Evolutionary conservation across 2,888 invertebrate genomes (phyloP).

Genomic region (Chrysomela aeneicollis): DNA sequence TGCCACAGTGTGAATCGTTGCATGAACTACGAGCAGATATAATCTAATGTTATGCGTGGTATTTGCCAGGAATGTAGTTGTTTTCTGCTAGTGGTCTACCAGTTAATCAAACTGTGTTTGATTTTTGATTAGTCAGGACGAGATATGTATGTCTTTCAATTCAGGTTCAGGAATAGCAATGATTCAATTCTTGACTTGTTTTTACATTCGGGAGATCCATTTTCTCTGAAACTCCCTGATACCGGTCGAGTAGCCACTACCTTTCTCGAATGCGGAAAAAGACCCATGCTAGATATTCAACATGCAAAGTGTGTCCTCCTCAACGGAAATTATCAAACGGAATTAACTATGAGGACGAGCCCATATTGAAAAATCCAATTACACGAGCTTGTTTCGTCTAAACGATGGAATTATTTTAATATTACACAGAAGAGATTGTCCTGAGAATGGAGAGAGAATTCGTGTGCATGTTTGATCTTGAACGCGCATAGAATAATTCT

Average conservation of each 20-base stretch:
- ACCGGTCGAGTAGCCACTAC: neutral
- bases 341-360: neutral
- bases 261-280: neutral
- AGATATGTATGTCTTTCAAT: too few relatives aligned
- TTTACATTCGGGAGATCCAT: neutral
- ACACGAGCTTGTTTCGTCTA: neutral
- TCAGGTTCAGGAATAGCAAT: too few relatives aligned
- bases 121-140: too few relatives aligned
- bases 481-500: too few relatives aligned
- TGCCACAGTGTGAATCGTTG: too few relatives aligned
- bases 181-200: too few relatives aligned
- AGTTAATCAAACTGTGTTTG: too few relatives aligned
- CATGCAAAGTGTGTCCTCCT: neutral
- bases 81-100: too few relatives aligned
- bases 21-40: too few relatives aligned
- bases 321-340: constrained; percentile 1
- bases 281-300: neutral
- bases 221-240: neutral
- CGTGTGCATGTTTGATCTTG: neutral
- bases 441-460: neutral
- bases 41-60: too few relatives aligned
- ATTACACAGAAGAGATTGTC: neutral
- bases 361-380: constrained; percentile 7
- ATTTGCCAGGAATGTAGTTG: too few relatives aligned
- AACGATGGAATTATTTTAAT: neutral